A percentile compares a stretch with the other conserved stretches of the same genome.
Conservation (phyloP, 2,888 invertebrate species). For the Caprella mutica region DNA sequence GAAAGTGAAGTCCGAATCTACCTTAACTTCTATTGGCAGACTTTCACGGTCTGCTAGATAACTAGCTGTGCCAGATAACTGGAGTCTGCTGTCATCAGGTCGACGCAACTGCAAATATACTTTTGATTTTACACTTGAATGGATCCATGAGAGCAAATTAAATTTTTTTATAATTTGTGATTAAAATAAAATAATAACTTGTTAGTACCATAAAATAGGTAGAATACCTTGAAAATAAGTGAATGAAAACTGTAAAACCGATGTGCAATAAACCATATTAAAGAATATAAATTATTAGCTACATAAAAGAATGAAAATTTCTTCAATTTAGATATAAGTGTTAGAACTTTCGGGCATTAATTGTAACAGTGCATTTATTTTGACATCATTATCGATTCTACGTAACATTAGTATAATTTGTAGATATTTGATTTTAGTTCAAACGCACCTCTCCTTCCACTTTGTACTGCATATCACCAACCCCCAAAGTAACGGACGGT, state of each 20-base stretch:
- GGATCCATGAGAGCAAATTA: no score
- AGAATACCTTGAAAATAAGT: no score
- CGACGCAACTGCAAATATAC: no score
- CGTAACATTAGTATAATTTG: conserved; percentile 16
- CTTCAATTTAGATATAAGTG: not conserved
- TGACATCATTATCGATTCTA: conserved; percentile 16
- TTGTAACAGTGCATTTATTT: conserved; percentile 13
- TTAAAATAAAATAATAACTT: no score
- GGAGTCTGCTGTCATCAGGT: no score
- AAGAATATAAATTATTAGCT: not conserved
- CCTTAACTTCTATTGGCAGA: conserved; percentile 8
- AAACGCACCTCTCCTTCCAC: conserved; percentile 20
- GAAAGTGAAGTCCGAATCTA: conserved; percentile 15
- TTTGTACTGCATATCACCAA: conserved; percentile 18
- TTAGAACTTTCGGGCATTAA: not conserved
- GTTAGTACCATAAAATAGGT: no score
- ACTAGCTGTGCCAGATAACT: no score
- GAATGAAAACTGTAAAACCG: no score
- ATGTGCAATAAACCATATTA: no score
- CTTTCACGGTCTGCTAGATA: no score
- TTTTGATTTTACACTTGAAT: no score
- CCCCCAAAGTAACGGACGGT: conserved; percentile 19
- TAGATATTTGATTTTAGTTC: conserved; percentile 14
- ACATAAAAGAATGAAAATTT: not conserved
- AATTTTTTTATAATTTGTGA: no score